These are phyloP conservation scores for Chaetogeoica ovagalla DNA, from an alignment of 2,888 invertebrate species.

Conservation along the genomic window DNA sequence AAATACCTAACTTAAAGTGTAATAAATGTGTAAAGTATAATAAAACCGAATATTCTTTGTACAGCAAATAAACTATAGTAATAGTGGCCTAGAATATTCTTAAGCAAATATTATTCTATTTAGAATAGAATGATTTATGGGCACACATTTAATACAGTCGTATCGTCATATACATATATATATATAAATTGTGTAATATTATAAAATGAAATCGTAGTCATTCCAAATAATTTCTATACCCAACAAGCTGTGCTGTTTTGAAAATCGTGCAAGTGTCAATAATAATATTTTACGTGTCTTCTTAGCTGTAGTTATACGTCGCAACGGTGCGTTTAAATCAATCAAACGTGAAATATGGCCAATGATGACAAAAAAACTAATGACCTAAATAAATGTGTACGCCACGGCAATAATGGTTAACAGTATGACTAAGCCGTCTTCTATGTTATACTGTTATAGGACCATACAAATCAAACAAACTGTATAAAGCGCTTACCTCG, in stretches of 20 bases:
- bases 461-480: neutral
- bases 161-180: neutral
- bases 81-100: neutral
- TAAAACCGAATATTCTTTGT: constrained; percentile 2
- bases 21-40: neutral
- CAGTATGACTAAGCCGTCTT: too few relatives aligned
- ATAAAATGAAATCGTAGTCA: neutral
- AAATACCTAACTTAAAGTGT: too few relatives aligned
- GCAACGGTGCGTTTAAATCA: neutral
- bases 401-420: neutral
- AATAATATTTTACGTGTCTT: neutral
- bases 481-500: constrained; percentile 14
- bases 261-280: neutral
- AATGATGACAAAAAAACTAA: too few relatives aligned
- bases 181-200: too few relatives aligned
- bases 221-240: neutral
- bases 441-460: neutral
- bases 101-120: neutral
- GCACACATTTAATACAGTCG: too few relatives aligned
- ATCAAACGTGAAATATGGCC: neutral
- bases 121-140: neutral
- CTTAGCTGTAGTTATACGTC: neutral
- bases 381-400: neutral
- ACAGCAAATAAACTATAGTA: neutral
- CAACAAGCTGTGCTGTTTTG: neutral